phyloP scores from a whole-genome alignment of 2,797 vertebrate genomes.

The Dermochelys coriacea region DNA sequence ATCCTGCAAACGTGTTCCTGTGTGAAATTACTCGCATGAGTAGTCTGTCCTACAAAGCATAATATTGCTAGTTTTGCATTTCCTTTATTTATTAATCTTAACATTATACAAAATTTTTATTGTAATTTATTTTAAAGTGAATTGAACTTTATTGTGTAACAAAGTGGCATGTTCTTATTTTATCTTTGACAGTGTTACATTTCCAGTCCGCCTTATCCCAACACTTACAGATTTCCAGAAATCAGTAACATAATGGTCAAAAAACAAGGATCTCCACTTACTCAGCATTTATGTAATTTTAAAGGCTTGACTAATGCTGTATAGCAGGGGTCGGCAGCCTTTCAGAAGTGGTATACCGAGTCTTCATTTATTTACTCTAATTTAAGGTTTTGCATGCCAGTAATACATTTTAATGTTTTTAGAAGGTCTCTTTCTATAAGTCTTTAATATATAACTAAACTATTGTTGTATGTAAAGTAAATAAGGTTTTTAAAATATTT shows the following conservation, averaged over 20 bases:
- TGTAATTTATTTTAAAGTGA: not conserved
- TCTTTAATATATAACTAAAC: no score
- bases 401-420: no score
- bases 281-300: not conserved
- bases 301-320: not conserved
- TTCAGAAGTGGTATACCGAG: no score
- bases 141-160: not conserved
- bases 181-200: rapidly evolving
- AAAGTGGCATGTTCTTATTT: not conserved
- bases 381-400: no score
- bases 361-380: no score
- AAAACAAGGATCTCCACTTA: not conserved
- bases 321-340: no score
- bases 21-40: not conserved
- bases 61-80: not conserved
- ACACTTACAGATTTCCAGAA: not conserved
- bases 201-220: not conserved
- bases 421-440: no score
- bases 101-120: not conserved
- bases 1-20: not conserved
- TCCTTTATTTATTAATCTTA: not conserved
- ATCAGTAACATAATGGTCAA: not conserved
- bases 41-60: not conserved
- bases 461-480: no score
- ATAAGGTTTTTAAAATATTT: no score